phyloP scores from a whole-genome alignment of 2,113 vertebrate genomes.

The Salvelinus fontinalis region DNA sequence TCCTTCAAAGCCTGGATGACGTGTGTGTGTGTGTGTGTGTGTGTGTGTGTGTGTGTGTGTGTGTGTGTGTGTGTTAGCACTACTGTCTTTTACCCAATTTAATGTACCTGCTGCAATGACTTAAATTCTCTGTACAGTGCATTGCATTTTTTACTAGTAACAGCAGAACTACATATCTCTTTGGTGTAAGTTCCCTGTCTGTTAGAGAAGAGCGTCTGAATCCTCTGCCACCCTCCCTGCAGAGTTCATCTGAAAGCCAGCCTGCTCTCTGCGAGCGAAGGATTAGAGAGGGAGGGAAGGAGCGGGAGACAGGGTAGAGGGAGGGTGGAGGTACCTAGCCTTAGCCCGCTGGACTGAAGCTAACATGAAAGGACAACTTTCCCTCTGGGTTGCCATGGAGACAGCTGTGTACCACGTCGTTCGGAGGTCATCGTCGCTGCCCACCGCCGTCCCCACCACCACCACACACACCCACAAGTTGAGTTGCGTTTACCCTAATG shows the following conservation, averaged over 20 bases:
- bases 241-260: not conserved
- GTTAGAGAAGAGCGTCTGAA: not conserved
- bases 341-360: not conserved
- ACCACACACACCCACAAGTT: not conserved
- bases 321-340: not conserved
- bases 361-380: not conserved
- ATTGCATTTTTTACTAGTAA: no score
- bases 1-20: slow-evolving; percentile 22
- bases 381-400: not conserved
- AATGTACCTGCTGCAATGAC: no score
- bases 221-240: not conserved
- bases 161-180: no score
- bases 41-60: no score
- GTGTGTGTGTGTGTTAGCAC: not conserved
- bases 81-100: no score
- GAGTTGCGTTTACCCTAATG: not conserved
- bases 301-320: not conserved
- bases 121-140: no score
- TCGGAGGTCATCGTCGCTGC: not conserved
- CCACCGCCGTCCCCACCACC: not conserved
- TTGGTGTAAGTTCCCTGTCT: no score
- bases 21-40: not conserved
- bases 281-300: not conserved
- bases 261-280: not conserved
- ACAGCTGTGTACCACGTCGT: not conserved